Base-by-base conservation (phyloP, 1,140 invertebrate species). In the Bombus haemorrhoidalis region DNA sequence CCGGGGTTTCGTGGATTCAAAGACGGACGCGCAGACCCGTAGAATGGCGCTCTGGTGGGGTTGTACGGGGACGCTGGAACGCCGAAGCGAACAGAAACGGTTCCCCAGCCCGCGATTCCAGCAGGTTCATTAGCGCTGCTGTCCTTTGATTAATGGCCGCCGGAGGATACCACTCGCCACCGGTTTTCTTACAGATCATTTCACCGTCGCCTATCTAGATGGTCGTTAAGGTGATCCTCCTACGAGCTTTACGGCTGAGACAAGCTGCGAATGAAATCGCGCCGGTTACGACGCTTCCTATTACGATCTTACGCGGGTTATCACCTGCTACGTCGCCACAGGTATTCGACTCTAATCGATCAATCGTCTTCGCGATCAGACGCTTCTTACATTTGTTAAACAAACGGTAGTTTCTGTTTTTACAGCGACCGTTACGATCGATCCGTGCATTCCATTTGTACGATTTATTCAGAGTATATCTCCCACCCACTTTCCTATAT, bases 111-210 rank as follows among this genome's bases (percentile, higher is more conserved):
- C 83, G 92, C 89, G 82, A 92, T 92, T 92, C 75, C 86, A 87
- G 90, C 90, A 91, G 92, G 92, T 95, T 95, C 94, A 94, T 95
- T 95, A 95, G 93, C 93, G 93, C 92, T 91, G 87, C 89, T 94
- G 93, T 94, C 90, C 92, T 94, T 94, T 94, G 94, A 94, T 94
- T 94, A 94, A 94, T 94, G 93, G 91, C 87, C 93, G 84, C 85
- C 86, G 87, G 89, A 90, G 83, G 80, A 90, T 90, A 89, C 91
- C 85, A 91, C 88, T 94, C 90, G 91, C 92, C 94, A 93, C 93
- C 89, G 92, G 91, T 93, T 94, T 94, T 91, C 92, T 93, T 92
- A 92, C 92, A 91, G 92, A 94, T 94, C 93, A 93, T 93, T 94
- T 93, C 93, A 92, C 90, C 88, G 80, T 90, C 86, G 69, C 92